A percentile compares a stretch with the other conserved stretches of the same genome.
Evolutionary conservation across 2,888 invertebrate genomes (phyloP).

Genomic region (Platynereis dumerilii): DNA sequence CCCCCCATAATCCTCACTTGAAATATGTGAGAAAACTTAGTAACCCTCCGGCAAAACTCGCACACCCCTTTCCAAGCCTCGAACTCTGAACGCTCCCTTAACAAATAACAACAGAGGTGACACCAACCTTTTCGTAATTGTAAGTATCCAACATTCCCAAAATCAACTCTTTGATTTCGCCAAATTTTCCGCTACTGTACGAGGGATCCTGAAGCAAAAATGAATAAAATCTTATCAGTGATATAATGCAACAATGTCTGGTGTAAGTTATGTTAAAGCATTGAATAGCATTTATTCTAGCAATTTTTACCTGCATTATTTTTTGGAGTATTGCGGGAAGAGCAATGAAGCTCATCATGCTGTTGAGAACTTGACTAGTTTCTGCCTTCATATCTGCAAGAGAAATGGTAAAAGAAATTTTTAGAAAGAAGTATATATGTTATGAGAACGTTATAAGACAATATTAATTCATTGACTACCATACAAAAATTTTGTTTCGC

Average conservation of each 20-base stretch:
- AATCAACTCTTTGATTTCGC: constrained; percentile 67
- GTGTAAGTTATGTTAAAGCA: too few relatives aligned
- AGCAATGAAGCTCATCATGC: constrained; percentile 68
- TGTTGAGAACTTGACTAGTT: constrained; percentile 66
- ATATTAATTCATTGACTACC: too few relatives aligned
- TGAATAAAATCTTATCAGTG: neutral
- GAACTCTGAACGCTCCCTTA: neutral
- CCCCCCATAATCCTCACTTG: too few relatives aligned
- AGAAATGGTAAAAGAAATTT: too few relatives aligned
- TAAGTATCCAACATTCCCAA: constrained; percentile 77
- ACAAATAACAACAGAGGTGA: neutral
- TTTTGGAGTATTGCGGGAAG: constrained; percentile 67
- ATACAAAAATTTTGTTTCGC: too few relatives aligned
- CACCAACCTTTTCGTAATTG: constrained; percentile 71
- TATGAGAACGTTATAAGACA: too few relatives aligned
- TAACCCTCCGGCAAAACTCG: too few relatives aligned
- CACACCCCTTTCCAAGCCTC: too few relatives aligned
- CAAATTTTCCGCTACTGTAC: constrained; percentile 67
- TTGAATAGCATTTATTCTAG: too few relatives aligned
- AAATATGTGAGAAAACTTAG: too few relatives aligned
- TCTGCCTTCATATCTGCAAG: constrained; percentile 63
- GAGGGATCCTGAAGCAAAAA: constrained; percentile 62
- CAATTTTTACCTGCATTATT: constrained; percentile 61
- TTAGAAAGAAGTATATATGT: too few relatives aligned
- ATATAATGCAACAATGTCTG: neutral